Base-by-base conservation (phyloP, 2,888 invertebrate genomes). In the Theretra japonica region DNA sequence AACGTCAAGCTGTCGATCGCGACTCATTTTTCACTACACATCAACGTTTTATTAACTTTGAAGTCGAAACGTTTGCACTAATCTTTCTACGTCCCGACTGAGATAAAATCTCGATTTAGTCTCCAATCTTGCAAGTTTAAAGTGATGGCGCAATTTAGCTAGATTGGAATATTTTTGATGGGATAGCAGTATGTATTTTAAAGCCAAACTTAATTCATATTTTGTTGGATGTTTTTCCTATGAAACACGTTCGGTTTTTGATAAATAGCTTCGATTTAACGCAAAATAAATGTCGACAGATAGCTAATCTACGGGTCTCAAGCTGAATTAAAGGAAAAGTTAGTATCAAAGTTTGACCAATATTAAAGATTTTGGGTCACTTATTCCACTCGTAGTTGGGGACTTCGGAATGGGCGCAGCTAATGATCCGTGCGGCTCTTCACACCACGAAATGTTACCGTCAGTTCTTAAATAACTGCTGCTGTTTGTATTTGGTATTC, bases 1-100 rank as follows among this genome's bases (percentile, higher is more conserved):
- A 56, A 23, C 69, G 69, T 58, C 68, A 23, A 50, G 56, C 19
- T 30, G 50, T 69, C 68, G 68, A 50, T 23, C 62, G 53, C 53
- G 53, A 56, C 70, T 69, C 72, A 72, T 72, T 72, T 72, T 72
- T 72, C 69, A 72, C 50, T 50, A 41, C 33, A 62, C 53, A 72
- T 69, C 72, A 72, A 72, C 53, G 60, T 30, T 72, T 69, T 69
- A 71, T 68, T 68, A 59, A 72, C 60, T 71, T 28, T 30, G 11
- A 62, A 60, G 15, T 60, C 41, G 65, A 48, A 65, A 65, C 48
- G 65, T 65, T 65, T 48, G 65, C 65, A 48, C 48, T 65, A 65
- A 65, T 65, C 65, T 65, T 48, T 48, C 33, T n/a, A 60, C 65
- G 62, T 62, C 62, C n/a, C 41, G 41, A 21, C 4, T 59, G 65